Evolutionary conservation across 2,888 invertebrate genomes (phyloP), one percentile per base, ranked within the genome.

Genomic region (Ennomos fuscantarius): DNA sequence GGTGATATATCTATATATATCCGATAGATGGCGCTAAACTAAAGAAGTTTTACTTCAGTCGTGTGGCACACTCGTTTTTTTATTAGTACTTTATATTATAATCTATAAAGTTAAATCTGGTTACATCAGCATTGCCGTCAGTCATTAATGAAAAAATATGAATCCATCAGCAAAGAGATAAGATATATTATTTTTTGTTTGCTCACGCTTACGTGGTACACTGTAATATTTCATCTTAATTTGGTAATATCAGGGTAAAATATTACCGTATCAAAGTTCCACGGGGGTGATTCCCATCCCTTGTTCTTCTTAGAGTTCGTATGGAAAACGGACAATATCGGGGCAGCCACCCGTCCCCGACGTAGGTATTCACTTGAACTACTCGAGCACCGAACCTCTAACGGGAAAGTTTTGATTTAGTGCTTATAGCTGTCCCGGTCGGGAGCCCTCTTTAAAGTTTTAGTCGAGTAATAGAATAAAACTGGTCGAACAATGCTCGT

Each of bases 371-470:
- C 87, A 83, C 79, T 82, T 73, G 76, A 84, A 84, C 79, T 86
- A 81, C 78, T 79, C 69, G 79, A 79, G 79, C 69, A 79, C 73
- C 76, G 75, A 77, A 76, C 78, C 79, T 76, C 76, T 79, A 81
- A 81, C 81, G 87, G 79, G 73, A 82, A 90, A 91, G 92, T 91
- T 91, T 89, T 91, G 91, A 91, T 90, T 91, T 91, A 91, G 86
- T 86, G 86, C 89, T 87, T 88, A 89, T 89, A 87, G 85, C 87
- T 84, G 86, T 85, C 86, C 78, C 83, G 81, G 81, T 79, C 79
- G 82, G 77, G 80, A 80, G 77, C 76, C 85, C 87, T 88, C 88
- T 89, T 89, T 86, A 87, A 89, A 89, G 81, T 90, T 89, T 84
- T 79, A 86, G 84, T 76, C 77, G 79, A 81, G 84, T 89, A 87